Percentiles rank a stretch among this genome's conserved stretches.
phyloP scores from a whole-genome alignment of 2,888 invertebrate species.

The Sinhomidia bicolor region DNA sequence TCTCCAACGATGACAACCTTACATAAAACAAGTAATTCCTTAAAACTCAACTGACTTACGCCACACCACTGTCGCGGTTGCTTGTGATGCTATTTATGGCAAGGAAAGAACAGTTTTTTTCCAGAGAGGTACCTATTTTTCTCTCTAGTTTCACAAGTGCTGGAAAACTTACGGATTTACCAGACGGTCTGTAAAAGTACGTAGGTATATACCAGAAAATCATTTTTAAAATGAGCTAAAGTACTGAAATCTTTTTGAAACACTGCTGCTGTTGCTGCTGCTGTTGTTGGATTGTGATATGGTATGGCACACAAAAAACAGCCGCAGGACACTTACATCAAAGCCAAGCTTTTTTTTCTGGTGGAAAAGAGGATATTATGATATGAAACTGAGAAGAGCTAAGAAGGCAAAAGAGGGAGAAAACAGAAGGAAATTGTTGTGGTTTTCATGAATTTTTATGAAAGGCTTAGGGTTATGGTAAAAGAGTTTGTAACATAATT shows the following conservation, averaged over 20 bases:
- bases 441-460: constrained; percentile 74
- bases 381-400: neutral
- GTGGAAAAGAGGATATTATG: neutral
- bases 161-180: neutral
- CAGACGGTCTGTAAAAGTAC: neutral
- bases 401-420: constrained; percentile 27
- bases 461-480: constrained; percentile 68
- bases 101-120: neutral
- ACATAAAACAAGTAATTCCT: constrained; percentile 48
- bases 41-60: constrained; percentile 10
- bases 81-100: constrained; percentile 24
- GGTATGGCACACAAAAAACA: neutral
- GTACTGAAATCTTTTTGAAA: constrained; percentile 10
- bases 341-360: neutral
- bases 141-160: neutral
- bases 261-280: neutral
- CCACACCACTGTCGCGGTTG: constrained; percentile 10
- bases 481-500: constrained; percentile 69
- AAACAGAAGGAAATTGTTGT: constrained; percentile 63
- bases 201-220: neutral
- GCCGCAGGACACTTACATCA: constrained; percentile 54
- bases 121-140: neutral
- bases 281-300: neutral
- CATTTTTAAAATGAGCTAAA: neutral
- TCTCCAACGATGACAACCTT: constrained; percentile 59